A percentile compares a stretch with the other conserved stretches of the same genome.
Conservation (phyloP, 1,140 invertebrate genomes). For the Asobara japonica region DNA sequence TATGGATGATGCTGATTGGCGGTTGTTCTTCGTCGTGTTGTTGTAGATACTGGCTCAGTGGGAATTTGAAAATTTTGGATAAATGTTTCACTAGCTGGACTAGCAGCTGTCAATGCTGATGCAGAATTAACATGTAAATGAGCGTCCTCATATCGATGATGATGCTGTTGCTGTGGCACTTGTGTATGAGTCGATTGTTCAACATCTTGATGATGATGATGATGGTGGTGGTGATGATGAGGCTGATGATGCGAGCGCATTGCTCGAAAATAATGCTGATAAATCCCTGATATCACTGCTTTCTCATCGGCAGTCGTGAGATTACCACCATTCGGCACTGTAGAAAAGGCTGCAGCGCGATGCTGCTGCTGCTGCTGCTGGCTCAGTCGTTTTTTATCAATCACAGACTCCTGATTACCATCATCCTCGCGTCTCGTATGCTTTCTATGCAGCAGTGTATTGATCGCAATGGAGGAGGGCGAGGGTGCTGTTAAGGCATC, state of each 20-base stretch:
- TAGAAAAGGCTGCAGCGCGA: neutral
- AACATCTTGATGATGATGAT: conserved; percentile 32
- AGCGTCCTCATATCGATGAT: conserved; percentile 33
- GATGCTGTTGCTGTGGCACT: conserved; percentile 37
- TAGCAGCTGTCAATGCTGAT: neutral
- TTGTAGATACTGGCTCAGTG: conserved; percentile 7
- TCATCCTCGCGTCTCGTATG: conserved; percentile 1
- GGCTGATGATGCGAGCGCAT: conserved; percentile 50
- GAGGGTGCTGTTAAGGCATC: conserved; percentile 21
- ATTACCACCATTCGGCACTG: conserved; percentile 18
- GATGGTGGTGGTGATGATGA: conserved; percentile 41
- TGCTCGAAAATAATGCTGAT: conserved; percentile 52
- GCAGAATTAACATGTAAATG: neutral
- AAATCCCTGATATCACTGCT: conserved; percentile 57
- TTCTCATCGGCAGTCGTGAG: conserved; percentile 41
- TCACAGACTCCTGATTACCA: conserved; percentile 27
- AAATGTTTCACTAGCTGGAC: conserved; percentile 19
- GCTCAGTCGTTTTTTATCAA: conserved; percentile 27
- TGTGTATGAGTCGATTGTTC: conserved; percentile 23
- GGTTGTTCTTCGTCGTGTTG: conserved; percentile 14
- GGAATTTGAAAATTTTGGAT: conserved; percentile 23
- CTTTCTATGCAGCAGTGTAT: conserved; percentile 26
- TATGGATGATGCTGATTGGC: conserved; percentile 33
- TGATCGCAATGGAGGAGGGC: conserved; percentile 51
- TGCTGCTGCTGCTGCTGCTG: conserved; percentile 28